Percentiles rank a stretch among this genome's conserved stretches.
Evolutionary conservation across 2,888 invertebrate species (phyloP).

Genomic region (Amphipoea lucens): DNA sequence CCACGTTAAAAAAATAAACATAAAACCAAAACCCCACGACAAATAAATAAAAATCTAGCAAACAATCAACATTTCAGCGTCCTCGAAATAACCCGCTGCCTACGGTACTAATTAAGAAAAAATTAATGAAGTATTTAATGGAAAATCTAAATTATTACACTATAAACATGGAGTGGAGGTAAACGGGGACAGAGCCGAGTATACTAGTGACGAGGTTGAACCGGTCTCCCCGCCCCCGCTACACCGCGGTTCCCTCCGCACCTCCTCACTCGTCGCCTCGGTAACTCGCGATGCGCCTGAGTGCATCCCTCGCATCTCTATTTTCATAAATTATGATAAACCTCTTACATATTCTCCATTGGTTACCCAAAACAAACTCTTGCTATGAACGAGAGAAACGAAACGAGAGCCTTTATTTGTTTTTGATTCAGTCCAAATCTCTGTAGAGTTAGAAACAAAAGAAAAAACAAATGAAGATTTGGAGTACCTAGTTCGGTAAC

Average conservation of each 20-base stretch:
- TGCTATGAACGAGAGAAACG: not conserved
- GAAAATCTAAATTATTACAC: constrained; percentile 64
- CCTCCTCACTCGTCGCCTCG: constrained; percentile 58
- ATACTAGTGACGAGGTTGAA: constrained; percentile 78
- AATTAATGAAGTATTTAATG: constrained; percentile 51
- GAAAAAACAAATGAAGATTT: not conserved
- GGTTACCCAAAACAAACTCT: not conserved
- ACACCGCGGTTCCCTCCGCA: constrained; percentile 58
- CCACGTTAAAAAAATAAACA: not conserved
- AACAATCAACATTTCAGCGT: not conserved
- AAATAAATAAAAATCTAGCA: not conserved
- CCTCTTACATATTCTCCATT: constrained; percentile 49
- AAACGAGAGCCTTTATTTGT: not conserved
- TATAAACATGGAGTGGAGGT: constrained; percentile 76
- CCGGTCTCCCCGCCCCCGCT: constrained; percentile 73
- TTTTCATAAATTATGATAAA: constrained; percentile 74
- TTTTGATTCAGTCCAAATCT: not conserved
- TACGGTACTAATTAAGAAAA: constrained; percentile 1
- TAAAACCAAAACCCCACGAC: not conserved
- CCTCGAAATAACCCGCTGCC: not conserved
- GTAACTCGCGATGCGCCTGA: constrained; percentile 76
- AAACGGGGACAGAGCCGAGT: constrained; percentile 82
- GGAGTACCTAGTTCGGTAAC: not conserved
- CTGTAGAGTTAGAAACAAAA: not conserved
- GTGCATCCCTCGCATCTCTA: constrained; percentile 79